Evolutionary conservation across 1,140 invertebrate genomes (phyloP).

Genomic region (Forficula auricularia): DNA sequence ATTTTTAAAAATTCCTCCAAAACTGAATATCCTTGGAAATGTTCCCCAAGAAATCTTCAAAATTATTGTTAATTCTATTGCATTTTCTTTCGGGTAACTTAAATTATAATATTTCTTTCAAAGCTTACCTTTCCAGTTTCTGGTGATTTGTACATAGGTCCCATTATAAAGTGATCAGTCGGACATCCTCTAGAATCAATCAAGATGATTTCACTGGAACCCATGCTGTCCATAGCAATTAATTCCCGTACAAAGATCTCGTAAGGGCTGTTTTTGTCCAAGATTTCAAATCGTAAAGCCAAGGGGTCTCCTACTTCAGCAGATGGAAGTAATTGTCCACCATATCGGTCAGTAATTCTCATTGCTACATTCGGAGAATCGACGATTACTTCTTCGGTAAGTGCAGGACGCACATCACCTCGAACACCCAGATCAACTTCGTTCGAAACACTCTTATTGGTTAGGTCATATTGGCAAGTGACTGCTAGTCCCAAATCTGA

Average conservation of each 20-base stretch:
- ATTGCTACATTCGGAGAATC: conserved; percentile 86
- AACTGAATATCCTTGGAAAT: too few relatives aligned
- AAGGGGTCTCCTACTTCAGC: conserved; percentile 78
- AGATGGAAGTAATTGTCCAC: conserved; percentile 58
- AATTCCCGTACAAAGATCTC: conserved; percentile 87
- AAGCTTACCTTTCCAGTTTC: conserved; percentile 57
- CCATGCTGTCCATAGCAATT: conserved; percentile 83
- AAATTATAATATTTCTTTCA: too few relatives aligned
- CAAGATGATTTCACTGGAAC: conserved; percentile 77
- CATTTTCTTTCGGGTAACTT: too few relatives aligned
- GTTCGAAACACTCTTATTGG: conserved; percentile 83
- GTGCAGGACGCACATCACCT: conserved; percentile 56
- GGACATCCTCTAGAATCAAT: conserved; percentile 85
- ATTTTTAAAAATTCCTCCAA: too few relatives aligned
- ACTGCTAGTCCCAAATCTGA: conserved; percentile 80
- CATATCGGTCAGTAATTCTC: conserved; percentile 75
- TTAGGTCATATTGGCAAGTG: conserved; percentile 82
- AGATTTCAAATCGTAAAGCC: conserved; percentile 77
- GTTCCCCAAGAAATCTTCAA: too few relatives aligned
- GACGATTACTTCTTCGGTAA: conserved; percentile 67
- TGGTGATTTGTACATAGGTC: conserved; percentile 64
- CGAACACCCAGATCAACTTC: conserved; percentile 77
- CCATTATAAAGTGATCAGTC: conserved; percentile 84
- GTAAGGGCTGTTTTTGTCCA: conserved; percentile 78
- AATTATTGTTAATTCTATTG: too few relatives aligned